Evolutionary conservation across 2,888 invertebrate species (phyloP).

Genomic region (Dicranocentrus wangi): DNA sequence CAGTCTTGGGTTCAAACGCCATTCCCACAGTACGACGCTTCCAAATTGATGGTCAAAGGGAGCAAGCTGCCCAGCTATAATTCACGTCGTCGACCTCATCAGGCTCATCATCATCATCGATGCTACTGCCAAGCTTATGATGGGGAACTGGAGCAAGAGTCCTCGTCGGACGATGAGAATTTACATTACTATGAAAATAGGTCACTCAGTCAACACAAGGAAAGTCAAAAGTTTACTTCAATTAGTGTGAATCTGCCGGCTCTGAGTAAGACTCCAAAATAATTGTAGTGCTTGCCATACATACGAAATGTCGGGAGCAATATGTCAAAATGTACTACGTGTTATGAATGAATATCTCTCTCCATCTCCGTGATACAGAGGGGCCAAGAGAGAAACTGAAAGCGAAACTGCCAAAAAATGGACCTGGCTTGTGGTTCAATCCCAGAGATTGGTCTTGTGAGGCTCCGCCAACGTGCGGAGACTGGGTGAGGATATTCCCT

Average conservation of each 20-base stretch:
- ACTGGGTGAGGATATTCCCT: constrained; percentile 87
- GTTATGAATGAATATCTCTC: no score
- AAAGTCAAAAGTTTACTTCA: constrained; percentile 35
- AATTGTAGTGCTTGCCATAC: neutral
- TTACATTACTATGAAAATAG: constrained; percentile 25
- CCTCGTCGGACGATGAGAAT: constrained; percentile 41
- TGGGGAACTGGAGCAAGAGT: constrained; percentile 52
- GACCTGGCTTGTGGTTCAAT: constrained; percentile 64
- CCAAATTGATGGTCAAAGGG: constrained; percentile 61
- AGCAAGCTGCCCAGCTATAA: constrained; percentile 26
- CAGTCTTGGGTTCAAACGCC: constrained; percentile 60
- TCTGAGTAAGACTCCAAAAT: constrained; percentile 44
- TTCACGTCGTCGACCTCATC: neutral
- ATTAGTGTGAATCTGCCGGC: constrained; percentile 52
- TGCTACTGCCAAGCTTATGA: constrained; percentile 50
- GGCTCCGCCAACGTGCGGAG: constrained; percentile 81
- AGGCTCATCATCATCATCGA: neutral
- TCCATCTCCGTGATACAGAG: constrained; percentile 40
- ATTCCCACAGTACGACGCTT: constrained; percentile 55
- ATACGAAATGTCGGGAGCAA: no score
- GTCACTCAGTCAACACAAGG: neutral
- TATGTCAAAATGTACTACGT: no score
- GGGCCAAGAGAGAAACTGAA: constrained; percentile 56
- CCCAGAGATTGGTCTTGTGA: constrained; percentile 79
- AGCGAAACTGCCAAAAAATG: constrained; percentile 62